Base-by-base conservation (phyloP, 1,140 invertebrate species). In the Geopemphigus sp. region DNA sequence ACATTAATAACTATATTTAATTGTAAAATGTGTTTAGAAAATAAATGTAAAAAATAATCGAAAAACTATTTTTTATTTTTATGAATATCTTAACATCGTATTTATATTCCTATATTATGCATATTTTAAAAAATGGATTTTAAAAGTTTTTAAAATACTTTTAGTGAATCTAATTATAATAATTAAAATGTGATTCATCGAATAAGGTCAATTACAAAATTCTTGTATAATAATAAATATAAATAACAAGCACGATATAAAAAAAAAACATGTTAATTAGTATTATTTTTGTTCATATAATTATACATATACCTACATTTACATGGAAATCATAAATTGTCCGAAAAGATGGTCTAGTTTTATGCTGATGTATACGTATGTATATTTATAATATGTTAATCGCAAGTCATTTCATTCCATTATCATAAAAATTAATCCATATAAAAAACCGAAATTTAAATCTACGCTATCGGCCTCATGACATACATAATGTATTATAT, bases 161-260 rank as follows among this genome's bases (percentile, higher is more conserved):
- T 5, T 66, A 39, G 29, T 39, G 39, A 1, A 14, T 45, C n/a
- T 39, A 1, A 54, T 39, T 39, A 64, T 68, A 68, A 47, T 24
- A 39, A 64, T 64, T 6, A 47, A 68, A 68, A 70, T 26, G 12
- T n/a, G 29, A 53, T 54, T 24, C 24, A 17, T 32, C 14, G 47
- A 72, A 72, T 72, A 19, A 54, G 68, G 47, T 72, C 54, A 72
- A 72, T 72, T 72, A 54, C n/a, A 72, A 54, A 72, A 50, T 24
- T 5, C 5, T 50, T 6, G 15, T 26, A 50, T 39, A 26, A 19
- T 50, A 24, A 66, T 45, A 22, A 10, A 53, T 11, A 70, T 70
- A 53, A 22, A 8, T 10, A 70, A 39, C 26, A 17, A 10, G 24
- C 26, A 53, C 47, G 26, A 70, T 70, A 11, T 39, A 14, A 47